Conservation (phyloP, 2,888 invertebrate species). For the Acanthosepion esculentum region DNA sequence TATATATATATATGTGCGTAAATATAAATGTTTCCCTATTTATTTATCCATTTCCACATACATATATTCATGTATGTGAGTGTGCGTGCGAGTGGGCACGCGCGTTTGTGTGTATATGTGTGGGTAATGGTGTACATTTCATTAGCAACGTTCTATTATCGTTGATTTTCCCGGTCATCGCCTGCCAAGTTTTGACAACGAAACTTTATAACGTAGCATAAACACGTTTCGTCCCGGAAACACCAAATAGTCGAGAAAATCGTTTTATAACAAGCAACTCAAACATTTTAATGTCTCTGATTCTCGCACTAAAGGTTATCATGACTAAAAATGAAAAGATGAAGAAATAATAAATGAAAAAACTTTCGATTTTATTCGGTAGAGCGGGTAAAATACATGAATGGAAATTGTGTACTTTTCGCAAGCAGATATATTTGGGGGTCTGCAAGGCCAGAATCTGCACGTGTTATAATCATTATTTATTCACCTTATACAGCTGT, state of each 20-base stretch:
- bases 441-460: not conserved
- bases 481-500: not conserved
- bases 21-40: no score
- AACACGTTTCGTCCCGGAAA: not conserved
- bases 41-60: no score
- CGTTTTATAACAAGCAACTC: not conserved
- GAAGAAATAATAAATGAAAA: not conserved
- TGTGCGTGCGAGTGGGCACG: no score
- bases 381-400: not conserved
- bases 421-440: not conserved
- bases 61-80: no score
- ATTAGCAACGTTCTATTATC: not conserved
- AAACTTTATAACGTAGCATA: not conserved
- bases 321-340: not conserved
- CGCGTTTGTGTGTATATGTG: no score
- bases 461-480: not conserved
- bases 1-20: no score
- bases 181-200: constrained; percentile 14
- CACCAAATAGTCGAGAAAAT: not conserved
- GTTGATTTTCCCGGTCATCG: not conserved
- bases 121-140: not conserved
- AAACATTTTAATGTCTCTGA: not conserved
- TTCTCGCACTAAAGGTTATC: not conserved
- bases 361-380: not conserved
- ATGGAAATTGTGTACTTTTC: not conserved